Evolutionary conservation across 2,888 invertebrate genomes (phyloP).

Genomic region (Barypeithes pellucidus): DNA sequence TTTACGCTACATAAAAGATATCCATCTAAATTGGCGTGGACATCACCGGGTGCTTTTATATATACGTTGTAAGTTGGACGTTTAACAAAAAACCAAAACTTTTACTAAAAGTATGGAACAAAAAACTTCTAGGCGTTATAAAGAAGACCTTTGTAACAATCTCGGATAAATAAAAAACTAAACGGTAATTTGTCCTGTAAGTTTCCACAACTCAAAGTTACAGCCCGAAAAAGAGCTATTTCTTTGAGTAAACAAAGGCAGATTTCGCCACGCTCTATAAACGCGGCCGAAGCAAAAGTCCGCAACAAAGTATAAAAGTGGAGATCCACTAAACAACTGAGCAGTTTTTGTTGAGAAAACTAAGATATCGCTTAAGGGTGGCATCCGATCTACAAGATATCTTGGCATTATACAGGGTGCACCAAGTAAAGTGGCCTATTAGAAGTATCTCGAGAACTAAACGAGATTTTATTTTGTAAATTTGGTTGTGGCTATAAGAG

Average conservation of each 20-base stretch:
- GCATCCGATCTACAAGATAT: too few species aligned
- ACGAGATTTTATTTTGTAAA: too few species aligned
- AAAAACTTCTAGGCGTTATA: not conserved
- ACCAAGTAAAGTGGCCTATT: too few species aligned
- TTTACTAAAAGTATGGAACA: not conserved
- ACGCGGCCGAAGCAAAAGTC: conserved; percentile 16
- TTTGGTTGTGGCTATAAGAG: too few species aligned
- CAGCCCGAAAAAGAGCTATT: conserved; percentile 12
- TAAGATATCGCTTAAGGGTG: conserved; percentile 24
- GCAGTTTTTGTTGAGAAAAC: conserved; percentile 24
- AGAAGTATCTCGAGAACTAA: too few species aligned
- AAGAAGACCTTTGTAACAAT: not conserved
- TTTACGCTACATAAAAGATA: too few species aligned
- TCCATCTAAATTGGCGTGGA: too few species aligned
- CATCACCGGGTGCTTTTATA: too few species aligned
- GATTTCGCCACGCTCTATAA: conserved; percentile 33
- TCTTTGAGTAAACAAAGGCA: conserved; percentile 18
- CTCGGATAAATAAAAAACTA: conserved; percentile 13
- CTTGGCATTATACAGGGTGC: too few species aligned
- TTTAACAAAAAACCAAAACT: not conserved
- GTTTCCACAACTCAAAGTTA: conserved; percentile 18
- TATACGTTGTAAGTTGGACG: not conserved
- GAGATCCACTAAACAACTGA: conserved; percentile 27
- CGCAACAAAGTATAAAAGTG: conserved; percentile 32
- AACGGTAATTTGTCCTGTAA: conserved; percentile 7